A percentile compares a stretch with the other conserved stretches of the same genome.
Evolutionary conservation across 2,113 vertebrate genomes (phyloP).

Genomic region (Melospiza melodia): DNA sequence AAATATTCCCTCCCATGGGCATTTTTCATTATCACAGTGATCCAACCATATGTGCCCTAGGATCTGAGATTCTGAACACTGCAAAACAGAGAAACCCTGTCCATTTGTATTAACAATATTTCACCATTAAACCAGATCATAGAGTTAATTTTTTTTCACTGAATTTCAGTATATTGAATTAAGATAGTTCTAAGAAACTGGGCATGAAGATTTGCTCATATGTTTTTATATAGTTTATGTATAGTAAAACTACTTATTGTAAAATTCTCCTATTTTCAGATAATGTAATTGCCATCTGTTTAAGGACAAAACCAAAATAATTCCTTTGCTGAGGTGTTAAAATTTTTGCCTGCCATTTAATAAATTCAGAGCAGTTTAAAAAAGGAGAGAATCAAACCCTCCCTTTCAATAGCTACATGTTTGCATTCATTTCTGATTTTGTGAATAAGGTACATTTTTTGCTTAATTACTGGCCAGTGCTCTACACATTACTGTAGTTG

Average conservation of each 20-base stretch:
- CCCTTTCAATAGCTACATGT: background rate
- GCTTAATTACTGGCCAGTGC: background rate
- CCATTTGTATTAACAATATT: background rate
- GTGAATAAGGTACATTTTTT: background rate
- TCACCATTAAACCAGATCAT: background rate
- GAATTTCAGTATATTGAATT: background rate
- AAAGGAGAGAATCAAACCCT: background rate
- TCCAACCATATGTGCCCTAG: background rate
- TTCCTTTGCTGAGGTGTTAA: background rate
- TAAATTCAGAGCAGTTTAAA: background rate
- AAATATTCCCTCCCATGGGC: background rate
- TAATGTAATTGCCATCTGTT: background rate
- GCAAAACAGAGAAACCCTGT: background rate
- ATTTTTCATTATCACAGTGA: background rate
- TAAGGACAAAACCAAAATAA: background rate
- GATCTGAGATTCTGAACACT: background rate
- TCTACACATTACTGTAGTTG: background rate
- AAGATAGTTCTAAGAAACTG: background rate
- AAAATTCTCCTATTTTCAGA: background rate
- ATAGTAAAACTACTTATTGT: background rate
- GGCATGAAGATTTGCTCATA: background rate
- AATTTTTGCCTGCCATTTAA: background rate
- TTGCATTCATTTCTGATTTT: background rate
- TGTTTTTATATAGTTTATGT: background rate
- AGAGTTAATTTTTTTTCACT: background rate